Conservation (phyloP, 2,113 vertebrate species). For the Chionomys nivalis region DNA sequence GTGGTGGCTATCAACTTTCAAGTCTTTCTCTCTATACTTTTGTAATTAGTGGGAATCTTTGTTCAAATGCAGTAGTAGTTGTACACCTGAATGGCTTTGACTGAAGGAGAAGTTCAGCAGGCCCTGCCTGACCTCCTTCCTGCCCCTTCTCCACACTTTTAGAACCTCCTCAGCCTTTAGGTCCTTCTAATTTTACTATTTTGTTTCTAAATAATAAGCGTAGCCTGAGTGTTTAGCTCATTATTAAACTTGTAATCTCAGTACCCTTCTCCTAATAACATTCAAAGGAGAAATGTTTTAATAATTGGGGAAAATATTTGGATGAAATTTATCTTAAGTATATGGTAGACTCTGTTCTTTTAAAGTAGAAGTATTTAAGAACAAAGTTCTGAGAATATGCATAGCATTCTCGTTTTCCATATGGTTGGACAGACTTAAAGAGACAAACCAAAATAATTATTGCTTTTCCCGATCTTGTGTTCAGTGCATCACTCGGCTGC, state of each 20-base stretch:
- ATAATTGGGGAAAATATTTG: neutral
- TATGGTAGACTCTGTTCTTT: neutral
- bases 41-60: neutral
- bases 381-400: neutral
- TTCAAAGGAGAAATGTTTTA: neutral
- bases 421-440: neutral
- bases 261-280: neutral
- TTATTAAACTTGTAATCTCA: neutral
- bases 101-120: neutral
- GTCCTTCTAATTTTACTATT: neutral
- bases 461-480: slow-evolving; percentile 17
- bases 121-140: neutral
- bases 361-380: neutral
- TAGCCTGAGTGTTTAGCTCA: neutral
- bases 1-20: neutral
- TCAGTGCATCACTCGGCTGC: neutral
- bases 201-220: neutral
- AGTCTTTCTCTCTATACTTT: neutral
- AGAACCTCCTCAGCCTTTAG: neutral
- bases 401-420: neutral
- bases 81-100: neutral
- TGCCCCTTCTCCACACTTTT: neutral
- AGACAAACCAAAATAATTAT: slow-evolving; percentile 6
- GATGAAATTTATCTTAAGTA: neutral
- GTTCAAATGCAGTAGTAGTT: neutral